Evolutionary conservation across 2,888 invertebrate genomes (phyloP), one percentile per base, ranked within the genome.

Genomic region (Xylophagus ater): DNA sequence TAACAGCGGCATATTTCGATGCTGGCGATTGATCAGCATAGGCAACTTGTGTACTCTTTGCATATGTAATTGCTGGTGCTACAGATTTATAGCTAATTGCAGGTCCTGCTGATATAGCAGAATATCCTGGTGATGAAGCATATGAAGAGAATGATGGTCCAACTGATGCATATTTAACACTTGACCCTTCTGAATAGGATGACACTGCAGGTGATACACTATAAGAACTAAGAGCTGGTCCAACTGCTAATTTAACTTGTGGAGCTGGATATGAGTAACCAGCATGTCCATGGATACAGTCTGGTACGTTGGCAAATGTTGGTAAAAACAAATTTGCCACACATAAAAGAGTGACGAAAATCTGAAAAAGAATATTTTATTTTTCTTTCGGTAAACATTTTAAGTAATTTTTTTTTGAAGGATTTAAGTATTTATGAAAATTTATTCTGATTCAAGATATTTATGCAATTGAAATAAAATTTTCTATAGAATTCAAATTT

Each of bases 241-340:
- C 62, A 18, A 74, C 61, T 13, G 30, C 15, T 10, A 21, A 10
- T 51, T 73, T 72, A 3, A 73, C 59, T 15, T 69, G 55, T 3
- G 76, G 74, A 4, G 67, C 62, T 24, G 70, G 62, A 55, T 74
- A 74, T 2, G 69, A 61, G 53, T 75, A 75, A 3, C 74, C 74
- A 15, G 62, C 58, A 37, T 57, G 56, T 18, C 40, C 40, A 38
- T 49, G 49, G 18, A 62, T 51, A 42, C 65, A 65, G 21, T 61
- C 60, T 18, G 60, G 51, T 25, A 61, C 45, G 15, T 53, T 53
- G 28, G 56, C 52, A 12, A 55, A 49, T 19, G 53, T 53, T 26
- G 46, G 40, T 25, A 46, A 14, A 18, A 56, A 54, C 37, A 56
- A 47, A 46, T 56, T 51, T 28, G 56, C 47, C 34, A 57, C 47